Conservation (phyloP, 2,113 vertebrate species). For the Gnathonemus longibarbis region DNA sequence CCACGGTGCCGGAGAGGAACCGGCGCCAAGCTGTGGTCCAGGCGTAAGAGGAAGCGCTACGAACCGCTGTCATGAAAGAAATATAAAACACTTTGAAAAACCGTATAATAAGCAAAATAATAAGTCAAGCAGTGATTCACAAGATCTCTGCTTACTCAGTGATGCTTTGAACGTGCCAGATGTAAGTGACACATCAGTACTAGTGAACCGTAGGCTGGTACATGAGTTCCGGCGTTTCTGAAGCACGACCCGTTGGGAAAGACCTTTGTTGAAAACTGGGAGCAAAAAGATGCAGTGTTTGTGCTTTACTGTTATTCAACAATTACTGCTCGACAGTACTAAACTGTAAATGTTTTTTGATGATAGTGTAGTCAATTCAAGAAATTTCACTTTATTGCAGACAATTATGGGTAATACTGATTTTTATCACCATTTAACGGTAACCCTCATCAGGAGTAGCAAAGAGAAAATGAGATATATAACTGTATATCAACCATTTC, state of each 20-base stretch:
- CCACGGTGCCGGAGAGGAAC: neutral
- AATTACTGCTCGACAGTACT: neutral
- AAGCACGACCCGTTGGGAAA: neutral
- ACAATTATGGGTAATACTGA: neutral
- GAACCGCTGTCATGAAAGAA: neutral
- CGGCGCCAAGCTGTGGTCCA: neutral
- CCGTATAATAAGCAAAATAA: neutral
- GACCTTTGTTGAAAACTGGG: neutral
- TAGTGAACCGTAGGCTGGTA: neutral
- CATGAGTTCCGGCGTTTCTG: neutral
- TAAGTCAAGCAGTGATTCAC: neutral
- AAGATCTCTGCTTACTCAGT: neutral
- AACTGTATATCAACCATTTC: neutral
- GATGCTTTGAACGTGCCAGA: neutral
- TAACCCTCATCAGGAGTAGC: neutral
- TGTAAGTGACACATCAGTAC: neutral
- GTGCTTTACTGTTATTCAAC: neutral
- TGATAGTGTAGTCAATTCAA: neutral
- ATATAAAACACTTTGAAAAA: neutral
- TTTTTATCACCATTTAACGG: neutral
- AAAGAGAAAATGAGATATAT: neutral
- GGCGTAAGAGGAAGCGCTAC: neutral
- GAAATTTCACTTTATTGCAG: neutral
- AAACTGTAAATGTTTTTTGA: neutral
- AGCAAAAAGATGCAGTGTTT: neutral